phyloP scores from a whole-genome alignment of 2,113 vertebrate species.

The Pangasianodon hypophthalmus region DNA sequence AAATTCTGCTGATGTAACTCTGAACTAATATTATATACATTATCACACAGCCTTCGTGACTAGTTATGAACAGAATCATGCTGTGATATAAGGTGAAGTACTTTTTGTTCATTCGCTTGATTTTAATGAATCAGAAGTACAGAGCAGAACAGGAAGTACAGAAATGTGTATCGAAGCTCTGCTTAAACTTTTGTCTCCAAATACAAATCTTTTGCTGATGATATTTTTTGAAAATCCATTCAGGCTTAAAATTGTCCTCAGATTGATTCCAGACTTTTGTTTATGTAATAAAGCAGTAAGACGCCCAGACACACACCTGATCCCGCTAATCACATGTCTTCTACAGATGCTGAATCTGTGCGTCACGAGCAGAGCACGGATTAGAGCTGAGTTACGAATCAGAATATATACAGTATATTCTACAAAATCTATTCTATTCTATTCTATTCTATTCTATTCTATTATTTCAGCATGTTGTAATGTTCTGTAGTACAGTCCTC shows the following conservation, averaged over 20 bases:
- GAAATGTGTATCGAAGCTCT: not conserved
- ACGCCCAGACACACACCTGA: not conserved
- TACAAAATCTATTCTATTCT: too few relatives aligned
- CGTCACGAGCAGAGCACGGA: too few relatives aligned
- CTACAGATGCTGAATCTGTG: not conserved
- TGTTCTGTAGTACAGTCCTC: not conserved
- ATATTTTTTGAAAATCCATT: not conserved
- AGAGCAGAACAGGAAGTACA: not conserved
- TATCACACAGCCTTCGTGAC: not conserved
- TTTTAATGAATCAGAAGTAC: not conserved
- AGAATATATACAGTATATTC: too few relatives aligned
- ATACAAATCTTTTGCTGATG: not conserved
- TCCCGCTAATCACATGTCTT: not conserved
- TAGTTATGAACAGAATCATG: not conserved
- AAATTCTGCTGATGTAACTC: not conserved
- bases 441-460: too few relatives aligned
- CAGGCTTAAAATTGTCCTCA: not conserved
- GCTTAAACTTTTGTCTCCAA: not conserved
- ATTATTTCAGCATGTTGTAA: not conserved
- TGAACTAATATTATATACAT: not conserved
- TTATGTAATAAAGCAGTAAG: not conserved
- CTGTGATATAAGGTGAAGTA: too few relatives aligned
- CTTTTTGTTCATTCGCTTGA: too few relatives aligned
- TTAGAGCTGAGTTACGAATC: too few relatives aligned
- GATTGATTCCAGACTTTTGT: not conserved